These are phyloP conservation scores for Remorina albescens DNA, from an alignment of 2,797 vertebrate genomes.

Conservation along the genomic window DNA sequence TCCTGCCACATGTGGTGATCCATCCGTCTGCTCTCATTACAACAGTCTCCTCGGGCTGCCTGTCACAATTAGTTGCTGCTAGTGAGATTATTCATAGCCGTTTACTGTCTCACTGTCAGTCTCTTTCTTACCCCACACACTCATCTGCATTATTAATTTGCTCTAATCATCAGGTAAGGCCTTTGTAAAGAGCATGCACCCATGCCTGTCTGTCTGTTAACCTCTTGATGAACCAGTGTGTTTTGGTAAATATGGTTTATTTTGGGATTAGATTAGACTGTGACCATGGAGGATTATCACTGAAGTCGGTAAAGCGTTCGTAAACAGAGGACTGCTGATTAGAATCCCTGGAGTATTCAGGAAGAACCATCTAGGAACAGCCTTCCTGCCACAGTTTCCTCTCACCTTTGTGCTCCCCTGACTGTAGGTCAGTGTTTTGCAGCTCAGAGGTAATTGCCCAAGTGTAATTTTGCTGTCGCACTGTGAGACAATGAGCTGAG, in stretches of 20 bases:
- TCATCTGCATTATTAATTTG: conserved; percentile 44
- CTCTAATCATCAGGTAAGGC: conserved; percentile 31
- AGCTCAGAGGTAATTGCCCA: conserved; percentile 4
- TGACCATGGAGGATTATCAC: neutral
- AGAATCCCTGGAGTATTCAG: neutral
- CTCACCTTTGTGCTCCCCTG: neutral
- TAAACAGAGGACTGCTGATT: neutral
- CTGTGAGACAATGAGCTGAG: conserved; percentile 30
- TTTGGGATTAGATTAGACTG: neutral
- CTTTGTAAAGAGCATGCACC: conserved; percentile 18
- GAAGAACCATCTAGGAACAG: conserved; percentile 12
- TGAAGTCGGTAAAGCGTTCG: neutral
- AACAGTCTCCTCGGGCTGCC: conserved; percentile 11
- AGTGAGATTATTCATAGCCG: conserved; percentile 29
- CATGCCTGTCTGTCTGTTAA: neutral
- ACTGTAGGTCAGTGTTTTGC: conserved; percentile 29
- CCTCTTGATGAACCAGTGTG: conserved; percentile 3
- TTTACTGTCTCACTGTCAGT: conserved; percentile 30
- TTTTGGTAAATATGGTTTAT: neutral
- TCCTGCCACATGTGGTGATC: conserved; percentile 26
- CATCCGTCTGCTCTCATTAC: conserved; percentile 23
- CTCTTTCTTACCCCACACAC: neutral
- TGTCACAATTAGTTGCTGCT: conserved; percentile 14
- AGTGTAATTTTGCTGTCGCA: conserved; percentile 4
- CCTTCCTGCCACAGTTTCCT: conserved; percentile 1